Percentiles rank a stretch among this genome's conserved stretches.
Conservation (phyloP, 1,140 invertebrate genomes). For the Drosophila kanapiae region DNA sequence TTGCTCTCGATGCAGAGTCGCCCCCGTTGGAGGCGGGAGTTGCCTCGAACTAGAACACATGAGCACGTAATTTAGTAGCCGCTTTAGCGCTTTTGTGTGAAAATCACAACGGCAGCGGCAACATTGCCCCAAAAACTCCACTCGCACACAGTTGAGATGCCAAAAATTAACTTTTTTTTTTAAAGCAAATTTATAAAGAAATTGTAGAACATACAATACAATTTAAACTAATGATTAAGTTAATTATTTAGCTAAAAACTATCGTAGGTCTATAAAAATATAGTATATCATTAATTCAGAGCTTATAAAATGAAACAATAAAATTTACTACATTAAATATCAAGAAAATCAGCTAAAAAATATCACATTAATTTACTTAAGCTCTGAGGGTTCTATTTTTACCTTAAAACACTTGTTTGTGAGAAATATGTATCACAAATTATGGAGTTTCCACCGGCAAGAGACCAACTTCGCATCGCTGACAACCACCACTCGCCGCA, state of each 20-base stretch:
- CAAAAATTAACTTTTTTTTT: background rate
- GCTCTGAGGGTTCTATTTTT: too few relatives aligned
- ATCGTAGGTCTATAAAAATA: background rate
- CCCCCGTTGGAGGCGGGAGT: slow-evolving; percentile 9
- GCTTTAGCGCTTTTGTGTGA: slow-evolving; percentile 81
- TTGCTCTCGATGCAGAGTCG: slow-evolving; percentile 45
- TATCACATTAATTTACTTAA: too few relatives aligned
- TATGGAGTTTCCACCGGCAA: background rate
- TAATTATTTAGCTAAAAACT: background rate
- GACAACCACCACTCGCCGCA: background rate
- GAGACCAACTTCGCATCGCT: slow-evolving; percentile 12
- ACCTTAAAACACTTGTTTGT: too few relatives aligned
- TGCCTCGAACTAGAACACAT: slow-evolving; percentile 76
- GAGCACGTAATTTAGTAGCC: slow-evolving; percentile 83
- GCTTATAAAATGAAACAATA: background rate
- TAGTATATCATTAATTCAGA: background rate
- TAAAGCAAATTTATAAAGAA: background rate
- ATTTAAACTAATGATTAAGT: too few relatives aligned
- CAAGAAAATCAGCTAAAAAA: too few relatives aligned
- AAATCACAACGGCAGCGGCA: slow-evolving; percentile 72
- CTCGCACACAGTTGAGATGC: slow-evolving; percentile 25
- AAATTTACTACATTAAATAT: too few relatives aligned
- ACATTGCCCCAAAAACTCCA: slow-evolving; percentile 21
- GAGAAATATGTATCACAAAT: background rate
- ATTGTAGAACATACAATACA: background rate